phyloP scores from a whole-genome alignment of 35 echinoderm and acorn worm species.

The Nesometra sesokonis region DNA sequence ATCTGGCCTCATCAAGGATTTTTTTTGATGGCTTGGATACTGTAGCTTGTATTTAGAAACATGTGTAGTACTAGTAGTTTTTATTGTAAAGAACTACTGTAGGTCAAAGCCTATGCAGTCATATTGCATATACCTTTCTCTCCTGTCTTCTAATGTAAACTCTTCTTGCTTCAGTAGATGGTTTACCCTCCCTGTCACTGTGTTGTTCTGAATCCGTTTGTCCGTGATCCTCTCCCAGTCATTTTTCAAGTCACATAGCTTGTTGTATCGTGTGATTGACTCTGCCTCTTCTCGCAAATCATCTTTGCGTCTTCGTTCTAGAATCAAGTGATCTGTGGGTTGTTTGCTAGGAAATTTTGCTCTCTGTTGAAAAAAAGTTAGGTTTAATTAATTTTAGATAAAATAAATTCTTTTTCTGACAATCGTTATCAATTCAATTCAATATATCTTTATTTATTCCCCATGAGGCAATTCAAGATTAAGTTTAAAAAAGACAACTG shows the following conservation, averaged over 20 bases:
- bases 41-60: no score
- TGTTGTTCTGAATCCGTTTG: constrained; percentile 80
- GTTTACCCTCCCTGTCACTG: constrained; percentile 59
- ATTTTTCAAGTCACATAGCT: constrained; percentile 87
- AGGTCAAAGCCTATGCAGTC: no score
- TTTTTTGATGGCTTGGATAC: no score
- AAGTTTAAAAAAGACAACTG: no score
- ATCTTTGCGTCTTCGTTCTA: constrained; percentile 75
- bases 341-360: constrained; percentile 96
- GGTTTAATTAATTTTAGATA: no score
- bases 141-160: constrained; percentile 87
- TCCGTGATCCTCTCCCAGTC: constrained; percentile 97
- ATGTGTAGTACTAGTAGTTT: no score
- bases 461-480: no score
- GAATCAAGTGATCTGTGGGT: constrained; percentile 90
- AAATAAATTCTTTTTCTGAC: no score
- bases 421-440: no score
- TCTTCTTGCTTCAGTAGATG: constrained; percentile 73
- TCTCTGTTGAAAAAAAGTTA: constrained; percentile 47
- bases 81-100: no score
- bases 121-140: constrained; percentile 73
- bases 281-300: constrained; percentile 82
- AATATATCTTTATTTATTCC: no score
- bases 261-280: constrained; percentile 82
- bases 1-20: no score